Base-by-base conservation (phyloP, 2,113 vertebrate species). In the Emydocephalus ijimae region DNA sequence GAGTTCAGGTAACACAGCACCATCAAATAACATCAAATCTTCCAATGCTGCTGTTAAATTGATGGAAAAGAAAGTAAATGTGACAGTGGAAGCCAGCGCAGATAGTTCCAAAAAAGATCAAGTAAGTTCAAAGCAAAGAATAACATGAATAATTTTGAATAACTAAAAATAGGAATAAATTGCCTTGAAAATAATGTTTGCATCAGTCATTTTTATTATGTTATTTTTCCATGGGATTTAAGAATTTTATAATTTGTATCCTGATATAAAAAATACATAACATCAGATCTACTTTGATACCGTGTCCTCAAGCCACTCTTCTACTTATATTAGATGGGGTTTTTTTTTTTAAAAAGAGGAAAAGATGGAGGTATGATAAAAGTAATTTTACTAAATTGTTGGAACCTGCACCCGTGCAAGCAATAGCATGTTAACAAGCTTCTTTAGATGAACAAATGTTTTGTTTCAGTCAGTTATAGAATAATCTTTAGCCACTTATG, bases 101-200 rank as follows among this genome's bases (percentile, higher is more conserved):
- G 99, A 99, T 97, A 99, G 99, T 98, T 99, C 98, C 2, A 99
- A 99, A 97, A 99, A 99, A 95, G 99, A 99, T 96, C 99, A 99
- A 98, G 99, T 98, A 97, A 97, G 97, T 97, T 95, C 95, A 92
- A 95, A 94, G 94, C 95, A 95, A 91, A 96, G 88, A 94, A 69
- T 92, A 6, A 93, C 87, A 87, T 92, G 59, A 69, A 92, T 85
- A 64, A 93, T 94, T 96, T 69, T 93, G 0, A 91, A 12, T 5
- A 90, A 26, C n/a, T 95, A 90, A 96, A 92, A 93, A 88, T 43
- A 74, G 64, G 21, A 20, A 26, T 21, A 85, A 59, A 91, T 45
- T 87, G 81, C 39, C 24, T 20, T 56, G 26, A 56, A 45, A 52
- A 88, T 39, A 54, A 74, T 88, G 50, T 69, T 34, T 69, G 18